Percentiles rank a stretch among this genome's conserved stretches.
Conservation (phyloP, 2,797 vertebrate genomes). For the Ceryle rudis region DNA sequence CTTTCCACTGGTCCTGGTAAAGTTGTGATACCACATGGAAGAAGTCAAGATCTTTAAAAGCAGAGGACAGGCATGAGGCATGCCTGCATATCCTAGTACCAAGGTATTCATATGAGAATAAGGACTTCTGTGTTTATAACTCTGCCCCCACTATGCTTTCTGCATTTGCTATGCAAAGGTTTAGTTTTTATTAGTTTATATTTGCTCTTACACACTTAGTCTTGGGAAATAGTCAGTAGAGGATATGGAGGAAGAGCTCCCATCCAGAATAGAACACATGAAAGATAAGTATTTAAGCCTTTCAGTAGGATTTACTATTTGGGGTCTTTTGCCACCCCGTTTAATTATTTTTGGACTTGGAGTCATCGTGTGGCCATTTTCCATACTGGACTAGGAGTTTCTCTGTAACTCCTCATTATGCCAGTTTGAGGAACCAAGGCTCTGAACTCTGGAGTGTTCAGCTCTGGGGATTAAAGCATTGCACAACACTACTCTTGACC, state of each 20-base stretch:
- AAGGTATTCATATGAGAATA: not conserved
- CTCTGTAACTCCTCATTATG: not conserved
- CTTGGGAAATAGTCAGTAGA: not conserved
- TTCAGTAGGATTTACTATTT: not conserved
- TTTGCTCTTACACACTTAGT: not conserved
- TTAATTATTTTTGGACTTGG: not conserved
- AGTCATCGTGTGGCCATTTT: not conserved
- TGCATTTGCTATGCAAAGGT: not conserved
- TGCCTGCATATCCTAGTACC: not conserved
- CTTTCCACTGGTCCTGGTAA: not conserved
- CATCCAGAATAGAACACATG: not conserved
- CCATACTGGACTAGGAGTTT: not conserved
- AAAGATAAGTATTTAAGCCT: rapidly evolving
- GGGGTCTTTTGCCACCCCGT: not conserved
- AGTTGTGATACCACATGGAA: not conserved
- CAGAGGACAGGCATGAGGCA: not conserved
- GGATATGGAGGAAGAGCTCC: not conserved
- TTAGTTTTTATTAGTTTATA: not conserved
- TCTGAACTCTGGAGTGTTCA: not conserved
- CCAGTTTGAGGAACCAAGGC: not conserved
- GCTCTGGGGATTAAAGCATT: not conserved
- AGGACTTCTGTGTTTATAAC: not conserved
- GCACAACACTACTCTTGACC: not conserved
- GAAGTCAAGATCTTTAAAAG: not conserved
- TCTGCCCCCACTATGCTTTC: not conserved